Evolutionary conservation across 2,888 invertebrate genomes (phyloP), one percentile per base, ranked within the genome.

Genomic region (Standfussiana lucernea): DNA sequence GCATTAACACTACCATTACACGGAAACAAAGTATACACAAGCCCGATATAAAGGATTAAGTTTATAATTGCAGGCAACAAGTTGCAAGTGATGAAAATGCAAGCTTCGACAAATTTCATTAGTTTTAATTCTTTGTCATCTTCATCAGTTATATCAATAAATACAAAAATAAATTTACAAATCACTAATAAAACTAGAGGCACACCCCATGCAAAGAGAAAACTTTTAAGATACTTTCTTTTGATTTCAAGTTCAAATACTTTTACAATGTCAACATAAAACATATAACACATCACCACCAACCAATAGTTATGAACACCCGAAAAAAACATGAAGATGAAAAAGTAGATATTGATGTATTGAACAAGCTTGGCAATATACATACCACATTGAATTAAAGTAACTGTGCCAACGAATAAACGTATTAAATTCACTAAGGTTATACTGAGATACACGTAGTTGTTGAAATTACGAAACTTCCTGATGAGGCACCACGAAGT

Each of bases 261-360:
- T 79, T 72, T 67, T 1, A 79, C 79, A 45, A 80, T 67, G 18
- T 79, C 72, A 40, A 72, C 53, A 28, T 78, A 79, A 35, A 78
- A 79, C 62, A 79, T 56, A 3, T 69, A 69, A 66, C 69, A 73
- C 56, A 73, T 79, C 0, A 79, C 69, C 0, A 80, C n/a, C 15
- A 79, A 28, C 79, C 79, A 80, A n/a, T 73, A 50, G 21, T 79
- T 73, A 35, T 79, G 72, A 0, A 64, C 64, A 6, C 40, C 64
- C 2, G 50, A 45, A 1, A 68, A 62, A 40, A 68, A 79, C 28
- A 72, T 32, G 10, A 50, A n/a, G 18, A 45, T 3, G 28, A 53
- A 74, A 24, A 28, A 75, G 11, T 37, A 64, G 10, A 53, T 24
- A 47, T 32, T 59, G 5, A n/a, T 56, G 1, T n/a, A 28, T 45